Evolutionary conservation across 64 coral and sea anemone species (phyloP), one percentile per base, ranked within the genome.

Genomic region (Acropora tenuis): DNA sequence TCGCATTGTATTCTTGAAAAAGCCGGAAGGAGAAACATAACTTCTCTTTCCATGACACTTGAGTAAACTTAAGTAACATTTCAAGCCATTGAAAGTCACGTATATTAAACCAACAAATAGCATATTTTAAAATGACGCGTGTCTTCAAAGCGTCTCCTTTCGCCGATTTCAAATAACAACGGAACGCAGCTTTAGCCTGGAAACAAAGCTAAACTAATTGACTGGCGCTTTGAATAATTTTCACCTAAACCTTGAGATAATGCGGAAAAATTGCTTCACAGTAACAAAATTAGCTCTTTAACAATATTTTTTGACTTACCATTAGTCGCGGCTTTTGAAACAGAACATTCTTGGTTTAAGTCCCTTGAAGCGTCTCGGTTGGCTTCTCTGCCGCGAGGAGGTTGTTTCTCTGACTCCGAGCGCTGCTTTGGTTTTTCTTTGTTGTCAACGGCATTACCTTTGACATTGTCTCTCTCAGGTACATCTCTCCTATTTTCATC

Each of bases 391-490:
- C 10, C 43, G 73, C 76, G 73, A 78, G 74, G 48, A 80, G 73
- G 75, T 80, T 86, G 89, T 89, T 77, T 78, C 80, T 96, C 90
- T n/a, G 88, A 69, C 49, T 83, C 86, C 68, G 92, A 43, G 57
- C 82, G 83, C 78, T 90, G 90, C 74, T 97, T 89, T 41, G 42
- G 69, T 88, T 93, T 97, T 43, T 82, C 43, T 55, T 97, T 97
- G 16, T 30, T 30, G 30, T 97, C 95, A 69, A 80, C 73, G 42
- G 48, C 86, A 79, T 73, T 94, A 74, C 20, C 85, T 97, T 91
- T 81, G 50, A 75, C 67, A 20, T 12, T 63, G 73, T 97, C 95
- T 69, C 93, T 93, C 13, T 97, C 95, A 46, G 88, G 83, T 59
- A 67, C 76, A 49, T 94, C 92, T 94, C 86, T 94, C 13, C 79